A percentile compares a stretch with the other conserved stretches of the same genome.
These are phyloP conservation scores for Erebia palarica DNA, from an alignment of 2,888 invertebrate species.

Conservation along the genomic window DNA sequence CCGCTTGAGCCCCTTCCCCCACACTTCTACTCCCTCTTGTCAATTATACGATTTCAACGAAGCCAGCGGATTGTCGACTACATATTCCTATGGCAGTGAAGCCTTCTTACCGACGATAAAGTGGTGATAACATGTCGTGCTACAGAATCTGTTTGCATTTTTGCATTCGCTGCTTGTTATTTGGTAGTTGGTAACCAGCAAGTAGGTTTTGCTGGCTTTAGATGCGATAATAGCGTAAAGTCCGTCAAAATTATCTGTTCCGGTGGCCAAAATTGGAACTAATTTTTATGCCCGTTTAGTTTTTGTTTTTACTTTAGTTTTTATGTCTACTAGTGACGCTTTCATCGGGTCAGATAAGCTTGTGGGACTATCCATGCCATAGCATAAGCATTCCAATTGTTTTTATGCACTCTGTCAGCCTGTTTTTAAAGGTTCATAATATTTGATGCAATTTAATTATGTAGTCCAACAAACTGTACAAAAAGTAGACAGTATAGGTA, in stretches of 20 bases:
- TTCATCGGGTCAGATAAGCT: no score
- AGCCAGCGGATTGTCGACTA: conserved; percentile 57
- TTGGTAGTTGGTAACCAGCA: conserved; percentile 45
- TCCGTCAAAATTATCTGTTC: no score
- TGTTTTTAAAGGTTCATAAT: conserved; percentile 12
- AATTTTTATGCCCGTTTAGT: no score
- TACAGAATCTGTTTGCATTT: conserved; percentile 42
- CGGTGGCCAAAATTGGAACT: no score
- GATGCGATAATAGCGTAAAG: conserved; percentile 58
- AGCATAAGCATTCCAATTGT: no score
- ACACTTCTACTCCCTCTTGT: conserved; percentile 55
- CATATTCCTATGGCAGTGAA: conserved; percentile 55
- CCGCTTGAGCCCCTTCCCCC: conserved; percentile 62
- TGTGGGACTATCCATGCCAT: no score
- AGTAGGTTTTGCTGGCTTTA: conserved; percentile 43
- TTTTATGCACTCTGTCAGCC: conserved; percentile 10
- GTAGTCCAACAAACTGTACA: not conserved
- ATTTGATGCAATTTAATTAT: not conserved
- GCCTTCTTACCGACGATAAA: conserved; percentile 46
- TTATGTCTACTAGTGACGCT: no score
- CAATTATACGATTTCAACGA: conserved; percentile 69
- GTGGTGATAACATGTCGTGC: conserved; percentile 57
- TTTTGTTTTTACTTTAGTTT: no score
- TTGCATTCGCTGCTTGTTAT: conserved; percentile 42
- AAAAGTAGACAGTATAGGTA: conserved; percentile 15